A percentile compares a stretch with the other conserved stretches of the same genome.
Evolutionary conservation across 2,797 vertebrate genomes (phyloP).

Genomic region (Semotilus atromaculatus): DNA sequence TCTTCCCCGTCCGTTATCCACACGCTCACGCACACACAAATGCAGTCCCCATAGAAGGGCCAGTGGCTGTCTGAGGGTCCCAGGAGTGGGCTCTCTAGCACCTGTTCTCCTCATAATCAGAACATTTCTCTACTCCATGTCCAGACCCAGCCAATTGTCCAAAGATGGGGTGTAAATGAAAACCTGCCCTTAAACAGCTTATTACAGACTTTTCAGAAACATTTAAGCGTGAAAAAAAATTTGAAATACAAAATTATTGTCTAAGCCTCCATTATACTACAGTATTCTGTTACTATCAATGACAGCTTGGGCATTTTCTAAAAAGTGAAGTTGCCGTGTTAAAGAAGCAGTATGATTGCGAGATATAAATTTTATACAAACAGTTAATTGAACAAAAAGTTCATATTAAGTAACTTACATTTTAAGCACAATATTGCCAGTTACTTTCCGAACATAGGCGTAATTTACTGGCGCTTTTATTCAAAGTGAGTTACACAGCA

Average conservation of each 20-base stretch:
- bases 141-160: conserved; percentile 57
- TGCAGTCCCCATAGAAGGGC: conserved; percentile 63
- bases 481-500: background rate
- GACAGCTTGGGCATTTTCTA: background rate
- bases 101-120: conserved; percentile 78
- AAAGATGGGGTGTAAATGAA: conserved; percentile 52
- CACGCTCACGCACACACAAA: conserved; percentile 54
- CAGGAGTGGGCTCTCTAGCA: conserved; percentile 68
- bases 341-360: background rate
- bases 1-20: conserved; percentile 49
- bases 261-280: background rate
- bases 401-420: background rate
- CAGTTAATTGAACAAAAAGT: background rate
- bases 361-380: background rate
- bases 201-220: no score
- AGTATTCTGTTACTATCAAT: background rate
- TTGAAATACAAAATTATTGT: no score
- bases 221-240: no score
- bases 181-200: no score
- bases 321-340: background rate
- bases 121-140: conserved; percentile 72
- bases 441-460: background rate
- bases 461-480: background rate
- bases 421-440: background rate
- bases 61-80: conserved; percentile 69